Evolutionary conservation across 1,140 invertebrate species (phyloP).

Genomic region (Drosophila littoralis): DNA sequence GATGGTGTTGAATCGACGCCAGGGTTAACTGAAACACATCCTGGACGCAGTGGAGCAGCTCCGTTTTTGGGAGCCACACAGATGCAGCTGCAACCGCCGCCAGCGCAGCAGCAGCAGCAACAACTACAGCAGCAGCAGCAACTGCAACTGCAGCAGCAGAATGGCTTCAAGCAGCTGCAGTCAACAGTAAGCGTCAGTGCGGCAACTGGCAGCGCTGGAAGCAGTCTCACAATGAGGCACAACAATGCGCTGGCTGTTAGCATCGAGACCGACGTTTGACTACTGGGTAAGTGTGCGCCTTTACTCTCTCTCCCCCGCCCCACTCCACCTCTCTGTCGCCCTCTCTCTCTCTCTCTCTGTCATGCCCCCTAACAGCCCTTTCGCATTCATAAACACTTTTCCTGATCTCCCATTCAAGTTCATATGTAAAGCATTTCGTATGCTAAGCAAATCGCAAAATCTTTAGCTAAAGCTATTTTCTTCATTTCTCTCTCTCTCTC

Average conservation of each 20-base stretch:
- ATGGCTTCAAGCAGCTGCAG: slow-evolving; percentile 66
- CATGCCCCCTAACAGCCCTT: background rate
- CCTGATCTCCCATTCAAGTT: background rate
- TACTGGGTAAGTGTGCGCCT: slow-evolving; percentile 89
- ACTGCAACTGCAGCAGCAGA: slow-evolving; percentile 46
- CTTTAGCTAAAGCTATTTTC: slow-evolving; percentile 2
- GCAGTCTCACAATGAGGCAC: slow-evolving; percentile 93
- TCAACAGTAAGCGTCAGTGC: slow-evolving; percentile 56
- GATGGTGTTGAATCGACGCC: slow-evolving; percentile 92
- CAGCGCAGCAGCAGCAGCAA: slow-evolving; percentile 55
- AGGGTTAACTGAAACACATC: slow-evolving; percentile 85
- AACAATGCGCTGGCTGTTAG: slow-evolving; percentile 91
- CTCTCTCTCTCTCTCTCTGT: slow-evolving; percentile 9
- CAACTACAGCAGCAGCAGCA: slow-evolving; percentile 39
- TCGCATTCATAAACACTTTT: background rate
- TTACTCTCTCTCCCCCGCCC: slow-evolving; percentile 2
- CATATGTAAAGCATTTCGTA: slow-evolving; percentile 11
- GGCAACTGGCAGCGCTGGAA: slow-evolving; percentile 88
- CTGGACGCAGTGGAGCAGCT: slow-evolving; percentile 77
- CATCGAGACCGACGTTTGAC: slow-evolving; percentile 99
- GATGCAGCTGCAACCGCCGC: slow-evolving; percentile 54
- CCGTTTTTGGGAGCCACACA: slow-evolving; percentile 84
- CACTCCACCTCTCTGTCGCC: background rate
- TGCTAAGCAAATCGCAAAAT: slow-evolving; percentile 1
- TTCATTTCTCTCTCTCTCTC: slow-evolving; percentile 14